Base-by-base conservation (phyloP, 2,888 invertebrate genomes). In the Podabrus alpinus region DNA sequence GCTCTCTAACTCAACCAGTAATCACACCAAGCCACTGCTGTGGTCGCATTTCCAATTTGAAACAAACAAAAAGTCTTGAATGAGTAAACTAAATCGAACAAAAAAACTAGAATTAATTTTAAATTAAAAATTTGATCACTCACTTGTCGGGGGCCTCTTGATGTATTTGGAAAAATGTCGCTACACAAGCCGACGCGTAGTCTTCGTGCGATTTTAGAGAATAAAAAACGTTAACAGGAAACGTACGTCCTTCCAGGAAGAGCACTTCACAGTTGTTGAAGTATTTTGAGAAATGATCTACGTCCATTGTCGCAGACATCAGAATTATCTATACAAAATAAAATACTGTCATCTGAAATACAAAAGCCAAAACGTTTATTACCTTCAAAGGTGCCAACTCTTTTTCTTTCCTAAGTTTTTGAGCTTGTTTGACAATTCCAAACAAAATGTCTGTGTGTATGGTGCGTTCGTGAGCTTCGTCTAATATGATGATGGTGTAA, bases 261-360 rank as follows among this genome's bases (percentile, higher is more conserved):
- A 97, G 90, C 0, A 95, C 96, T 66, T 94, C 93, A 67, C 95
- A 95, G 75, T 93, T 91, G 82, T 94, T 92, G 86, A 97, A 99
- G 86, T 97, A 99, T 77, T 91, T 90, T 45, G 94, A 93, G 87
- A 99, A 98, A 83, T 95, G 94, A 86, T 97, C 96, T 9, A 97
- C 96, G 88, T 98, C 96, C 96, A 98, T 97, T 13, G 98, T 98
- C 0, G 98, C 98, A 0, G 97, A 98, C 93, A 97, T 97, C 67
- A 97, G 90, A 45, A 98, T 91, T 17, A 96, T 88, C 94, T 94
- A n/a, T n/a, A 85, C 68, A 89, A 87, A 72, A 29, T 13, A 29
- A 11, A 13, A 21, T 5, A 29, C 1, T 1, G 1, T 29, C 4
- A 29, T 4, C 13, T 29, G 29, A 13, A 29, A 29, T n/a, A n/a